phyloP scores from a whole-genome alignment of 2,797 vertebrate species.

The Coregonus ussuriensis region DNA sequence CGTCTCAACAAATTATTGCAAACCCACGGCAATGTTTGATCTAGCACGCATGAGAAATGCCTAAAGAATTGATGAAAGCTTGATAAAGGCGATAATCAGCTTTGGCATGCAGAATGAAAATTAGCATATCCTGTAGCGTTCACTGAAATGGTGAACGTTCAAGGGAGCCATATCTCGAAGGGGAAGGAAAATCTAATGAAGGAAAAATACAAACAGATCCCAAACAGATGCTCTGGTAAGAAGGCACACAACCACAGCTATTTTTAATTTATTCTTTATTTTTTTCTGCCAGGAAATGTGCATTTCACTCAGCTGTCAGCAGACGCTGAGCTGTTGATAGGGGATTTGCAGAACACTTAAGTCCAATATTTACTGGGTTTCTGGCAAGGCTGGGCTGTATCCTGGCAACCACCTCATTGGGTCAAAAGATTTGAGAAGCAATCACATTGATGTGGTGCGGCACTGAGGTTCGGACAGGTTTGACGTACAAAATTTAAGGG shows the following conservation, averaged over 20 bases:
- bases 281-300: conserved; percentile 50
- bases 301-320: conserved; percentile 65
- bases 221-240: conserved; percentile 67
- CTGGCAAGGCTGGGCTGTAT: conserved; percentile 39
- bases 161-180: conserved; percentile 39
- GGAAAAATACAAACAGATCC: conserved; percentile 69
- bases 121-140: conserved; percentile 38
- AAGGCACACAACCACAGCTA: conserved; percentile 53
- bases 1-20: not conserved
- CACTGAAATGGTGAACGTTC: conserved; percentile 46
- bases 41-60: conserved; percentile 39
- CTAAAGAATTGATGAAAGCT: conserved; percentile 73
- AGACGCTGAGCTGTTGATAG: conserved; percentile 56
- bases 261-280: conserved; percentile 31
- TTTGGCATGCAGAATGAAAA: conserved; percentile 53
- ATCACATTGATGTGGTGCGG: conserved; percentile 55
- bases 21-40: conserved; percentile 43
- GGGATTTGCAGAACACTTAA: conserved; percentile 58
- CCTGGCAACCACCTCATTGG: conserved; percentile 46
- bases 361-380: conserved; percentile 54
- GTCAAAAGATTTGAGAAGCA: conserved; percentile 49
- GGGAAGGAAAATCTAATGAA: conserved; percentile 57
- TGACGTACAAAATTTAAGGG: conserved; percentile 57
- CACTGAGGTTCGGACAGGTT: conserved; percentile 46
- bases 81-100: conserved; percentile 70